Evolutionary conservation across 2,888 invertebrate species (phyloP).

Genomic region (Brachypterus glaber): DNA sequence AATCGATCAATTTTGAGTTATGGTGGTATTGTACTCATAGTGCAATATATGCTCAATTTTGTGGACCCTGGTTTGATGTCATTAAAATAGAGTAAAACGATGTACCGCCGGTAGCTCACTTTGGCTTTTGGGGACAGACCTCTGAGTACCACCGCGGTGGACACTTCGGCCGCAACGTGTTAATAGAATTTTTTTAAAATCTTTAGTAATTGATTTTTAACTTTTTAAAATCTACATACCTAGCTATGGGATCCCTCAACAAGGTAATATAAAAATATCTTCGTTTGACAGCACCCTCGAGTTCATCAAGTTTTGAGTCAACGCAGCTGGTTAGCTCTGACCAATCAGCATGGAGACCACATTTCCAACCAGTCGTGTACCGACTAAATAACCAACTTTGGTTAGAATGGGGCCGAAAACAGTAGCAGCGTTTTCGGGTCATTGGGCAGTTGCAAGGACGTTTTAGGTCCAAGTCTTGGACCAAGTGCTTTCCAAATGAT

Average conservation of each 20-base stretch:
- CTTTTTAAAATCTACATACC: constrained; percentile 32
- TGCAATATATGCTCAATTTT: no score
- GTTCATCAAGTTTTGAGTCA: constrained; percentile 81
- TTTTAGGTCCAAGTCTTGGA: constrained; percentile 86
- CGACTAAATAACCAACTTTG: constrained; percentile 97
- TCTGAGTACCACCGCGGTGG: no score
- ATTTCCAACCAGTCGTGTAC: constrained; percentile 96
- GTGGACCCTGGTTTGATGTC: no score
- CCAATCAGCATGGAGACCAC: constrained; percentile 97
- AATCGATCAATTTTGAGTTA: no score
- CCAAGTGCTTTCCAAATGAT: constrained; percentile 91
- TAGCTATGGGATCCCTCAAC: constrained; percentile 83
- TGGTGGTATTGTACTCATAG: no score
- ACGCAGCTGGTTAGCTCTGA: constrained; percentile 92
- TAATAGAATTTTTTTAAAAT: no score
- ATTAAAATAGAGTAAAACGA: no score
- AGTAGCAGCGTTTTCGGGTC: constrained; percentile 80
- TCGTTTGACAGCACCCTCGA: constrained; percentile 57
- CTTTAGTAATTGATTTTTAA: constrained; percentile 4
- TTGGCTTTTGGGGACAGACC: no score
- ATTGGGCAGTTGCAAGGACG: constrained; percentile 90
- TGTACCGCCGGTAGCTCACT: no score
- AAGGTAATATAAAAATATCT: constrained; percentile 95
- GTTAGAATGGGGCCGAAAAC: constrained; percentile 83
- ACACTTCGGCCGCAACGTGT: no score